Base-by-base conservation (phyloP, 2,113 vertebrate species). In the Corythoichthys haematopterus region DNA sequence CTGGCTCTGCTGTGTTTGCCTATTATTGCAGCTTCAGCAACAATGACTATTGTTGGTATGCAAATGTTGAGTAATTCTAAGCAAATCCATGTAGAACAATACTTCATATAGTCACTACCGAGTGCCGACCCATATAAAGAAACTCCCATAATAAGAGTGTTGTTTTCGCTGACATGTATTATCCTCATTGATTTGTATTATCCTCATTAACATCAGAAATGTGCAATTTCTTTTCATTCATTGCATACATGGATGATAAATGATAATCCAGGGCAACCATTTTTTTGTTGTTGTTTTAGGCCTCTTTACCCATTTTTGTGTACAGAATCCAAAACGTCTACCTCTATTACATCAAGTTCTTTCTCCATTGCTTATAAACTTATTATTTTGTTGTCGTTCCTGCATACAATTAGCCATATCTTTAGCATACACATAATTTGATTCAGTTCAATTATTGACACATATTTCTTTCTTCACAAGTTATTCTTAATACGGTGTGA, bases 31-130 rank as follows among this genome's bases (percentile, higher is more conserved):
- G 64, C 62, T 64, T 66, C 70, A 48, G 68, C 73, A 81, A 62
- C 72, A 51, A 35, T 0, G 6, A 56, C 78, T 57, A 78, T 88
- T 88, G 82, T 88, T 76, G 67, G 40, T 68, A 83, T 89, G 83
- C 76, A 85, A 83, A 85, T 87, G 64, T 60, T 8, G 53, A 66
- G 47, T 65, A 71, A 73, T 75, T 70, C 70, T 69, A 67, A 6
- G 33, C 61, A 78, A 85, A 73, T 78, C 74, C 70, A 67, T n/a
- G 40, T 55, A 71, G 61, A 80, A 72, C 74, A 64, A 72, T 72
- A 72, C 75, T 66, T 76, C 68, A 69, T 75, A 77, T 72, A 82
- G 67, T 50, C 62, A n/a, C 28, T 7, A 28, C 20, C 20, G 20
- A 28, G 20, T 28, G 20, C 15, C 82, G 88, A 80, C 88, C 83